Percentiles rank a stretch among this genome's conserved stretches.
phyloP scores from a whole-genome alignment of 2,113 vertebrate species.

The Mystacornis crossleyi region DNA sequence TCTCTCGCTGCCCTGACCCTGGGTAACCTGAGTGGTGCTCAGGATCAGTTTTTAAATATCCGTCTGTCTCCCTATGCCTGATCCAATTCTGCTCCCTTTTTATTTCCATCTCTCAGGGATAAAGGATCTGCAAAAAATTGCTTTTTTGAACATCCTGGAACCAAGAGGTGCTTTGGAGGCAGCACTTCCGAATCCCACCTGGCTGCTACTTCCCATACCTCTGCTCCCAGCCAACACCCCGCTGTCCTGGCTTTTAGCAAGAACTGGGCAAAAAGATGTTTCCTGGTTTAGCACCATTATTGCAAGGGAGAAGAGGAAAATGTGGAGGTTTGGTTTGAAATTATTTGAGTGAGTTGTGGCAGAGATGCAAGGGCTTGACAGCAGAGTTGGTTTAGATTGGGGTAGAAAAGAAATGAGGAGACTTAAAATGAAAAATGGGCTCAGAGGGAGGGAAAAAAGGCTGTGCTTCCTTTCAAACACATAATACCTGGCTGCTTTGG shows the following conservation, averaged over 20 bases:
- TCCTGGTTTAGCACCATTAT: background rate
- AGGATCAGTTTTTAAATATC: background rate
- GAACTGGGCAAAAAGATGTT: background rate
- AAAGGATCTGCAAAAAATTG: background rate
- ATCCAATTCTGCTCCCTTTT: background rate
- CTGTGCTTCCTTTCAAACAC: background rate
- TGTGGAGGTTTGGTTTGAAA: background rate
- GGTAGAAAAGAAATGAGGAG: background rate
- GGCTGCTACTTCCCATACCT: background rate
- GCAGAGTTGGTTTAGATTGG: background rate
- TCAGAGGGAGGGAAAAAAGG: background rate
- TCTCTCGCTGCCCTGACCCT: background rate
- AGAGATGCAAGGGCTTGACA: background rate
- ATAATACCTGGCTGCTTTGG: background rate
- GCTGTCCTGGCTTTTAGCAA: constrained; percentile 1
- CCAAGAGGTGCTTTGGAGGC: background rate
- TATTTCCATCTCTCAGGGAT: background rate
- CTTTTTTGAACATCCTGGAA: background rate
- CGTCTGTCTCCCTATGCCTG: background rate
- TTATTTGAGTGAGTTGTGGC: background rate
- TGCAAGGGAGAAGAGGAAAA: background rate
- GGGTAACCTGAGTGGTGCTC: background rate
- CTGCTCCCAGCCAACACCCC: background rate
- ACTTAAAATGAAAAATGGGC: background rate
- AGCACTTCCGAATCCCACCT: background rate